Evolutionary conservation across 2,113 vertebrate genomes (phyloP), one percentile per base, ranked within the genome.

Genomic region (Elaphurus davidianus): DNA sequence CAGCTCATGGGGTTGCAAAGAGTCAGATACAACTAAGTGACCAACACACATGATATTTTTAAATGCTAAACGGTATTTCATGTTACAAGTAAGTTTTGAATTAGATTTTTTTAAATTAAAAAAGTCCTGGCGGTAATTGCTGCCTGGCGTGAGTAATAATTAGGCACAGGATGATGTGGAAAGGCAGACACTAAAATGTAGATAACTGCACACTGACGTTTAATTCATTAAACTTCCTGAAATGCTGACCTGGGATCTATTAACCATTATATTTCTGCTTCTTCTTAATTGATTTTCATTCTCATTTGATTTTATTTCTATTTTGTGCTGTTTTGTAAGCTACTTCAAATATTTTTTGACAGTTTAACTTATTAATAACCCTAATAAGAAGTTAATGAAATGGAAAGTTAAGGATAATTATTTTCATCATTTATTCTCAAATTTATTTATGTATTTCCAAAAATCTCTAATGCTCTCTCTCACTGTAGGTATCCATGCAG

Each of bases 341-440:
- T 87, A 36, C 0, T 28, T 93, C 81, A 87, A 93, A 76, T 67
- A 86, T 67, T 94, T 96, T 74, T 40, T 67, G 47, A 27, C 23
- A 94, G 59, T 95, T 88, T 93, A 82, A 92, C n/a, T 95, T 92
- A 86, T 82, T 87, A 89, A 94, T 97, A 87, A 94, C 21, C 33
- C 27, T 92, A 89, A 74, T 47, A 54, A 95, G 47, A 97, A 76
- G 87, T 87, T 96, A 87, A 94, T 36, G 90, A 92, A 90, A 5
- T 85, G 16, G 62, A 92, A 97, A 67, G 54, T 84, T 57, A 95
- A 92, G 50, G 33, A 64, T 84, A 94, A 81, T 45, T 16, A 82
- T 47, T 90, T 89, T 87, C 71, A 92, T 47, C 64, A 92, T 54
- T 82, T 67, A 82, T 84, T 94, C 85, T 27, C 43, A 59, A 74